Evolutionary conservation across 1,140 invertebrate genomes (phyloP).

Genomic region (Vollenhovia emeryi): DNA sequence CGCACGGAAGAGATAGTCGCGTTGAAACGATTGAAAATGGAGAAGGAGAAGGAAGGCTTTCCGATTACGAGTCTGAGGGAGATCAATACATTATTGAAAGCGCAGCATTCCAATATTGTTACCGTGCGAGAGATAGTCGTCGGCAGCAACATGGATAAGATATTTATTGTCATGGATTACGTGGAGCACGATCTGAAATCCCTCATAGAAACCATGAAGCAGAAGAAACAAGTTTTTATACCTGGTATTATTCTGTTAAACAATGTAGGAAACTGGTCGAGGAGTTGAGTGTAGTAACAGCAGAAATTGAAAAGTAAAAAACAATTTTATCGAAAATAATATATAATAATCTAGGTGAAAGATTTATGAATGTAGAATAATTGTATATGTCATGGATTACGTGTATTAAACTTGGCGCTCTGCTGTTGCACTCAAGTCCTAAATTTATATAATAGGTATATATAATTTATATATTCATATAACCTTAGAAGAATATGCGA

Average conservation of each 20-base stretch:
- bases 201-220: constrained; percentile 98
- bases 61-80: constrained; percentile 99
- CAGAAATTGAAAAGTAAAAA: not conserved
- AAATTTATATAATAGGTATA: too few relatives aligned
- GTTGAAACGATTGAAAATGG: constrained; percentile 99
- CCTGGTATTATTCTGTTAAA: constrained; percentile 86
- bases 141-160: constrained; percentile 99
- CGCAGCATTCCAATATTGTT: constrained; percentile 99
- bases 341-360: not conserved
- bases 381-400: not conserved
- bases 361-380: not conserved
- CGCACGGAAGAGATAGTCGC: constrained; percentile 99
- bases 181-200: constrained; percentile 99
- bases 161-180: constrained; percentile 99
- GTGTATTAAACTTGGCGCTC: not conserved
- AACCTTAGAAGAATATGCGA: too few relatives aligned
- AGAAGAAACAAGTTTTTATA: constrained; percentile 95
- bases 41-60: constrained; percentile 99
- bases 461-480: too few relatives aligned
- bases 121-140: constrained; percentile 99
- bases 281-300: not conserved
- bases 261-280: not conserved
- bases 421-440: not conserved
- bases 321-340: not conserved
- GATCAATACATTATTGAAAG: constrained; percentile 99